Conservation (phyloP, 2,797 vertebrate genomes). For the Sebastes vulpes region DNA sequence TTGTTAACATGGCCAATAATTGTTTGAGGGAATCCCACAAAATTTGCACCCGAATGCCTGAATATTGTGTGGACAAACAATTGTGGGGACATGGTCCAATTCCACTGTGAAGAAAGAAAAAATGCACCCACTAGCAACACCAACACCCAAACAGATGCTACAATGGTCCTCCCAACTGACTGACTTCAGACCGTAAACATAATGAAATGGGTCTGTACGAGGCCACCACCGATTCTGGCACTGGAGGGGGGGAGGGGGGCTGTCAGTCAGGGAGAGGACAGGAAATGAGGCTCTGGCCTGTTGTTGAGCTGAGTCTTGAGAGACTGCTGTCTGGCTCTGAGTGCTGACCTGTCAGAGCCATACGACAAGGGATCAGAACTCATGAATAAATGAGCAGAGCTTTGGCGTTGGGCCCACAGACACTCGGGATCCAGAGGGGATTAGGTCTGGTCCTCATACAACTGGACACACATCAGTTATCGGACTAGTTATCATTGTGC, state of each 20-base stretch:
- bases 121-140: neutral
- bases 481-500: neutral
- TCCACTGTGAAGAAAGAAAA: neutral
- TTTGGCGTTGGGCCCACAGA: constrained; percentile 1
- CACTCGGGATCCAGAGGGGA: neutral
- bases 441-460: neutral
- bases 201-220: neutral
- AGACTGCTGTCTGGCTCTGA: constrained; percentile 28
- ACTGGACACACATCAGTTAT: neutral
- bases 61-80: too few species aligned
- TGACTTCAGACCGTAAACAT: neutral
- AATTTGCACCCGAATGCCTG: too few species aligned
- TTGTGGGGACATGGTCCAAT: neutral
- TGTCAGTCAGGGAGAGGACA: neutral
- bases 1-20: too few species aligned
- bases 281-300: constrained; percentile 13
- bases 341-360: constrained; percentile 46
- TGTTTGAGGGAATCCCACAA: too few species aligned
- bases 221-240: neutral
- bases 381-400: constrained; percentile 62
- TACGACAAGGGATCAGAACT: constrained; percentile 50
- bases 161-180: neutral
- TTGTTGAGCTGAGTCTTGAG: constrained; percentile 6
- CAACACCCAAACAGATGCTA: neutral
- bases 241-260: neutral